These are phyloP conservation scores for Catharus minimus DNA, from an alignment of 2,113 vertebrate species.

Conservation along the genomic window DNA sequence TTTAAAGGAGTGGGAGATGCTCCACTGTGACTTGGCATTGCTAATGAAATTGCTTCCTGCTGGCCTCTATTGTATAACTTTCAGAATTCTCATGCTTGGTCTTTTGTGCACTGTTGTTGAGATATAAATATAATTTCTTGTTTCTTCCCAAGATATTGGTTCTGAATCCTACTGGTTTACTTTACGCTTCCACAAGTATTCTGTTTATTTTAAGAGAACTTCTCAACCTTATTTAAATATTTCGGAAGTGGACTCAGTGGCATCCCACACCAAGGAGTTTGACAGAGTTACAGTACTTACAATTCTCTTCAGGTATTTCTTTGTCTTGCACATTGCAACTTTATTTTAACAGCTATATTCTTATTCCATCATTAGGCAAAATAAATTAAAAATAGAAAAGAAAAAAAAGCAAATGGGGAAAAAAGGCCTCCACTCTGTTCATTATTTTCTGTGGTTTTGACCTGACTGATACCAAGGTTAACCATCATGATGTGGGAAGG, in stretches of 20 bases:
- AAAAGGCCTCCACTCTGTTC: neutral
- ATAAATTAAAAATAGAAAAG: neutral
- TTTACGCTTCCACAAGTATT: neutral
- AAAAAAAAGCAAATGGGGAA: neutral
- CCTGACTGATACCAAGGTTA: neutral
- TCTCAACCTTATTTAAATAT: neutral
- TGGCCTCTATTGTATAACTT: neutral
- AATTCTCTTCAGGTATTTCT: conserved; percentile 25
- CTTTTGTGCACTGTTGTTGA: neutral
- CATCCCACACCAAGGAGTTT: neutral
- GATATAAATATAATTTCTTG: neutral
- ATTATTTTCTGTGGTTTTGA: neutral
- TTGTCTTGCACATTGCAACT: neutral
- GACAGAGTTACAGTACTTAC: conserved; percentile 9
- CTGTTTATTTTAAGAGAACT: conserved; percentile 2
- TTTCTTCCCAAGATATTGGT: conserved; percentile 1
- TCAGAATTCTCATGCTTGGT: neutral
- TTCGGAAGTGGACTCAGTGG: conserved; percentile 8
- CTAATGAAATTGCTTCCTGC: conserved; percentile 20
- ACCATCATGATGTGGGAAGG: neutral
- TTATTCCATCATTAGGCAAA: neutral
- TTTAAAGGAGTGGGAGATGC: neutral
- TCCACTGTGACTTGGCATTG: neutral
- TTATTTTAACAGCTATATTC: neutral
- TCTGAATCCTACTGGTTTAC: neutral